A percentile compares a stretch with the other conserved stretches of the same genome.
Conservation (phyloP, 53 echinoderm and acorn worm species). For the Patiria pectinifera region DNA sequence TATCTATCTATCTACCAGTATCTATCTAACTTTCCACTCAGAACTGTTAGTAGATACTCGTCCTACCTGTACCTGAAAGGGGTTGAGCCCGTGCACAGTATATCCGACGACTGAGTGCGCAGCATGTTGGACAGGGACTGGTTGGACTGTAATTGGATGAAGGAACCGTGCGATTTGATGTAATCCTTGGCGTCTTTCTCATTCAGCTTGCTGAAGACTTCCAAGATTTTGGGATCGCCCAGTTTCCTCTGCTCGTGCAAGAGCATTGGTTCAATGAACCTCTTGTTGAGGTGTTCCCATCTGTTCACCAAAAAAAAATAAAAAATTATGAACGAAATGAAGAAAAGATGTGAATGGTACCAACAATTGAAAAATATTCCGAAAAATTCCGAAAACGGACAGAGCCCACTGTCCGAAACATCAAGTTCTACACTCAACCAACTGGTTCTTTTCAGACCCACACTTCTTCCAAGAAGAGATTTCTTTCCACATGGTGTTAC, state of each 20-base stretch:
- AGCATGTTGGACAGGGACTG: constrained; percentile 51
- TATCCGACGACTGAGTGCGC: constrained; percentile 39
- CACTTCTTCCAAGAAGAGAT: too few species aligned
- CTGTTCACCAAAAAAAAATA: constrained; percentile 16
- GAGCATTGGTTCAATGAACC: constrained; percentile 72
- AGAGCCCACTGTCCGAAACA: too few species aligned
- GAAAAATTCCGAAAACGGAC: too few species aligned
- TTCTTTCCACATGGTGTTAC: too few species aligned
- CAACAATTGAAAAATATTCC: too few species aligned
- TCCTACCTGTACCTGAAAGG: constrained; percentile 30
- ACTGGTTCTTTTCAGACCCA: too few species aligned
- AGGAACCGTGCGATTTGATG: constrained; percentile 76
- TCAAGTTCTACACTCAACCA: too few species aligned
- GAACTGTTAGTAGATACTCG: too few species aligned
- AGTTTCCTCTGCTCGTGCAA: constrained; percentile 60
- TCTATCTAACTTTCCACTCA: too few species aligned
- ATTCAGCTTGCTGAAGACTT: constrained; percentile 82
- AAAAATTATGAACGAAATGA: background rate
- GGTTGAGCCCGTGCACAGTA: constrained; percentile 3
- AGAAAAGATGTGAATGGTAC: background rate
- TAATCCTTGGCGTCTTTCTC: constrained; percentile 86
- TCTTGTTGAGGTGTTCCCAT: constrained; percentile 76
- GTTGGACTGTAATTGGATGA: constrained; percentile 35
- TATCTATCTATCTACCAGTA: too few species aligned
- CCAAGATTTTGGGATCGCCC: constrained; percentile 73